Evolutionary conservation across 2,888 invertebrate genomes (phyloP), one percentile per base, ranked within the genome.

Genomic region (Agrochola lota): DNA sequence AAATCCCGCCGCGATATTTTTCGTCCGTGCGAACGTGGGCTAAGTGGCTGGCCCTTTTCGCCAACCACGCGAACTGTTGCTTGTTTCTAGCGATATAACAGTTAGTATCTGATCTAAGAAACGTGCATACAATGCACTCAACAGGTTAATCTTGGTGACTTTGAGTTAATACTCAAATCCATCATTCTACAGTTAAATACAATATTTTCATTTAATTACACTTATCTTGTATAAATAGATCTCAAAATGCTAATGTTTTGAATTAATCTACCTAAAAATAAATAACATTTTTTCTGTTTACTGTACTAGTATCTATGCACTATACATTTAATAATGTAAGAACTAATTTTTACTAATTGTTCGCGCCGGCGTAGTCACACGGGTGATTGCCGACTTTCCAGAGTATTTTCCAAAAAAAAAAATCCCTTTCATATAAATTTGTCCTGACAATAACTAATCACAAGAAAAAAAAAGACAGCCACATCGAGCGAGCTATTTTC

Each of bases 81-180:
- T 64, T 57, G n/a, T 62, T 67, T 77, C 23, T 49, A 49, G 77
- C 40, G 15, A 1, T 46, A 46, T 35, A 46, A 17, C 63, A 63
- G 40, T 35, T 52, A 59, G 35, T 69, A 64, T 64, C 49, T 17
- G 49, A 49, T 49, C 68, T 60, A 35, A 40, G 26, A n/a, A 76
- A 76, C 69, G 52, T 80, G 59, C 63, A 59, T 57, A 76, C 63
- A 82, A 63, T 69, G 40, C 46, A 55, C 64, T 69, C 35, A 69
- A 60, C 64, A 40, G 35, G 77, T 76, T 64, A 26, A 64, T 82
- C 82, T 76, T 82, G 74, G 35, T 60, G 26, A 81, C 43, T 55
- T 63, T n/a, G 57, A 46, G 15, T 46, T 35, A 52, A 43, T 66
- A 59, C 43, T 49, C n/a, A 64, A 81, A 73, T 73, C 26, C 43